Conservation (phyloP, 2,113 vertebrate species). For the Edolisoma coerulescens region DNA sequence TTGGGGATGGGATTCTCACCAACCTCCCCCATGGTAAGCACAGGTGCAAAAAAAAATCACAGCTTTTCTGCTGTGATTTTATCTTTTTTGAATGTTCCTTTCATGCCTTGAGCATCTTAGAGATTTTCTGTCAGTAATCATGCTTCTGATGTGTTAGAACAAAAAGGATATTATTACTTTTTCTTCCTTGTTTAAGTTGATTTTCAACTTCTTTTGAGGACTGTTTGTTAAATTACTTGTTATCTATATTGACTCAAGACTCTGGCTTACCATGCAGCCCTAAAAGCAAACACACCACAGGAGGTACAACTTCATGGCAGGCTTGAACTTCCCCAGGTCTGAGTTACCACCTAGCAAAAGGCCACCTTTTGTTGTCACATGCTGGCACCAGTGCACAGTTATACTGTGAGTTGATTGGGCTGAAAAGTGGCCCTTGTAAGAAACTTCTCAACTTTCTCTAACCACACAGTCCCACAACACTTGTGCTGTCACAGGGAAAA, state of each 20-base stretch:
- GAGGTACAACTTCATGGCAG: neutral
- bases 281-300: neutral
- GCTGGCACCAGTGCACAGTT: neutral
- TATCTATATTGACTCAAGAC: neutral
- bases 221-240: neutral
- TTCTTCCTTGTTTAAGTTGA: neutral
- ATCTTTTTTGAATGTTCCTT: neutral
- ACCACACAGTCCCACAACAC: neutral
- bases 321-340: neutral
- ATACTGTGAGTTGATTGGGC: neutral
- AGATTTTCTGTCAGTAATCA: neutral
- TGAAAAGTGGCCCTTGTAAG: neutral
- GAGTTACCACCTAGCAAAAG: neutral
- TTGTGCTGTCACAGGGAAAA: neutral
- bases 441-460: neutral
- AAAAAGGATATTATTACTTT: neutral
- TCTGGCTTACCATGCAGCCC: neutral
- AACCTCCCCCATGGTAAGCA: neutral
- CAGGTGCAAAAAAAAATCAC: conserved; percentile 14
- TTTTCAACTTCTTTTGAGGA: neutral
- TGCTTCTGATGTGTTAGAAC: neutral
- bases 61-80: neutral
- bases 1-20: neutral
- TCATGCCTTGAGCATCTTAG: neutral
- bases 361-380: neutral